Evolutionary conservation across 2,113 vertebrate species (phyloP).

Genomic region (Gobius niger): DNA sequence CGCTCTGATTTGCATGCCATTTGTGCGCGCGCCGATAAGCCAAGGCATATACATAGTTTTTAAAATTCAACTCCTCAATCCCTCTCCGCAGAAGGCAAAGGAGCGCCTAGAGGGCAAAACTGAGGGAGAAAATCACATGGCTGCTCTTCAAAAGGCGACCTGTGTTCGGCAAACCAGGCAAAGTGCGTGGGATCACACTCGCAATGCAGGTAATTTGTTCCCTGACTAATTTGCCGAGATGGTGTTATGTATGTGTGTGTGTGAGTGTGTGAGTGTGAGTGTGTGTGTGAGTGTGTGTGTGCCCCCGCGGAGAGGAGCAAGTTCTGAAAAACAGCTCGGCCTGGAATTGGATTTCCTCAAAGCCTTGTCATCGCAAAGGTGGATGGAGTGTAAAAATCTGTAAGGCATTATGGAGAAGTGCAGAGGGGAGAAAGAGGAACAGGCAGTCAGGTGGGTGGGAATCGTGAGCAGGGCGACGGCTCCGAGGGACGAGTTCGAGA

Average conservation of each 20-base stretch:
- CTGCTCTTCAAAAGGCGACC: slow-evolving; percentile 82
- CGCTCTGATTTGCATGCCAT: slow-evolving; percentile 79
- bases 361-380: slow-evolving; percentile 78
- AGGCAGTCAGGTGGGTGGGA: slow-evolving; percentile 48
- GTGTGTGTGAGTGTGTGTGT: slow-evolving; percentile 28
- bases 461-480: slow-evolving; percentile 10
- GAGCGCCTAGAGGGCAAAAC: slow-evolving; percentile 69
- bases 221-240: slow-evolving; percentile 78
- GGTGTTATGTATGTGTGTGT: slow-evolving; percentile 43
- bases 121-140: slow-evolving; percentile 73
- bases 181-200: slow-evolving; percentile 78
- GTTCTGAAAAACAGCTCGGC: slow-evolving; percentile 76
- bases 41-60: slow-evolving; percentile 77
- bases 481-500: slow-evolving; percentile 28
- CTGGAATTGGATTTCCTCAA: slow-evolving; percentile 76
- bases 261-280: slow-evolving; percentile 24
- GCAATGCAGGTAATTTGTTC: slow-evolving; percentile 79
- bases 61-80: slow-evolving; percentile 79
- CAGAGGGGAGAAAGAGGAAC: slow-evolving; percentile 52
- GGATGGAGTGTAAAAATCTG: slow-evolving; percentile 76
- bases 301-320: slow-evolving; percentile 73
- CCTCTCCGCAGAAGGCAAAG: slow-evolving; percentile 74
- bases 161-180: slow-evolving; percentile 76
- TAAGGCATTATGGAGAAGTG: slow-evolving; percentile 75
- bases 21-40: slow-evolving; percentile 81